Base-by-base conservation (phyloP, 2,888 invertebrate species). In the Cacoxenus indagator region DNA sequence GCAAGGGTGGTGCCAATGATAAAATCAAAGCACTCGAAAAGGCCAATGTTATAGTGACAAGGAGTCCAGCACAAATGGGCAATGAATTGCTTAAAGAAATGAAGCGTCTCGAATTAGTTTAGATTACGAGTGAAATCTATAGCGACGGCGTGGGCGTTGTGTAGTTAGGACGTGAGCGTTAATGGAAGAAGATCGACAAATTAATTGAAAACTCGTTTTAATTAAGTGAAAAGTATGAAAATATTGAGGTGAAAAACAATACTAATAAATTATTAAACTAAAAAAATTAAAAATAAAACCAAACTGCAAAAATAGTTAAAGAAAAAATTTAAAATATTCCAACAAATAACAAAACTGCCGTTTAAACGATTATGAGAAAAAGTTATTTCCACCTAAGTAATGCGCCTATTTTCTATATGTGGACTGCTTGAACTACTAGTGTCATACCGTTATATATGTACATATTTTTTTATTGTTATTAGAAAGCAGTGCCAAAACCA, bases 1-100 rank as follows among this genome's bases (percentile, higher is more conserved):
- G 99, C 64, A 98, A 98, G 88, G 99, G 99, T 74, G 98, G 97
- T 67, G 99, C 99, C 69, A 94, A 95, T 89, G 98, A 98, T 86
- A 99, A 99, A 90, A 99, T 99, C 77, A 93, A 95, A 82, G 98
- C 99, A 69, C 90, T 99, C 73, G 94, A 95, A 89, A 93, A 93
- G 89, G 98, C 98, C 75, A 96, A 96, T 78, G 98, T 98, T 24
- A 93, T 96, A 83, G 98, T 99, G 11, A 96, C 97, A 45, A 94
- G 94, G 89, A 98, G 97, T 77, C 98, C 98, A 14, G 98, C 98
- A 74, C 86, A 97, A 90, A 96, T 99, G 95, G 98, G 98, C 64
- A 91, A 91, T 68, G 94, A 95, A 88, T 91, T 98, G 81, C 89
- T 93, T 77, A 95, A 96, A 90, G 96, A 95, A 90, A 96, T 96